Evolutionary conservation across 2,797 vertebrate species (phyloP).

Genomic region (Oceanodroma leucorhoa): DNA sequence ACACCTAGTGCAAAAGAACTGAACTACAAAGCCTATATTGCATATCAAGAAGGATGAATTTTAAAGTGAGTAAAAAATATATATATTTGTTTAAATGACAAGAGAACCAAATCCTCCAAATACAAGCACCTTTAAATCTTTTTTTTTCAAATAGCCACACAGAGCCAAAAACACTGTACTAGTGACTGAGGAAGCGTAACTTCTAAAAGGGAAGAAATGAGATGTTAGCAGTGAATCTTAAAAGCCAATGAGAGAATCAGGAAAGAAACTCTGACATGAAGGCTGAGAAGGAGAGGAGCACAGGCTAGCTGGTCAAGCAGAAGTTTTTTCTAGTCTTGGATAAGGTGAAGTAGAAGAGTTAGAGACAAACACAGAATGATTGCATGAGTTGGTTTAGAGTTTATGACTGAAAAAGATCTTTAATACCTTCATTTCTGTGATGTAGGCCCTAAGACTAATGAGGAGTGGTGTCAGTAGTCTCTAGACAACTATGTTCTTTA

Average conservation of each 20-base stretch:
- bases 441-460: neutral
- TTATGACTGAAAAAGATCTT: neutral
- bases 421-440: neutral
- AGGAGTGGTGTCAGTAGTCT: rapidly evolving
- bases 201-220: neutral
- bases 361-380: neutral
- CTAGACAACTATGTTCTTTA: neutral
- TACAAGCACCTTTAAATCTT: neutral
- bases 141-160: neutral
- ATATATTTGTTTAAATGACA: neutral
- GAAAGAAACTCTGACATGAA: neutral
- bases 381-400: neutral
- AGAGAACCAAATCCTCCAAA: neutral
- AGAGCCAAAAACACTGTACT: neutral
- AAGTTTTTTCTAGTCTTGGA: neutral
- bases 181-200: neutral
- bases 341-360: neutral
- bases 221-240: neutral
- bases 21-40: slow-evolving; percentile 43
- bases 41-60: neutral
- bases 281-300: neutral
- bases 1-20: slow-evolving; percentile 68
- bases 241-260: neutral
- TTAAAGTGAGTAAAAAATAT: neutral
- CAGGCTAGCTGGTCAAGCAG: neutral